These are phyloP conservation scores for Amphimallon solstitiale DNA, from an alignment of 2,888 invertebrate genomes.

Conservation along the genomic window DNA sequence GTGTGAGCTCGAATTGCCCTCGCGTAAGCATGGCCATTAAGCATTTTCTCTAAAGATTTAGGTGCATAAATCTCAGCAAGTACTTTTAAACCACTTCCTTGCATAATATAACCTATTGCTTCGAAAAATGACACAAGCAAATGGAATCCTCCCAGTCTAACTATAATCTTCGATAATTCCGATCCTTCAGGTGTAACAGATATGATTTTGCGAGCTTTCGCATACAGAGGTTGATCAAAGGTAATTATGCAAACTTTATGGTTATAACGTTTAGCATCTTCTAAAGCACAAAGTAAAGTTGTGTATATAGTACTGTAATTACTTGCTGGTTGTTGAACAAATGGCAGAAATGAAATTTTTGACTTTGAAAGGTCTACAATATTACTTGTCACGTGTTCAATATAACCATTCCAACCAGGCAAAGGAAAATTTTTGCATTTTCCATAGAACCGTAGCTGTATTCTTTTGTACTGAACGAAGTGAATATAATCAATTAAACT, in stretches of 20 bases:
- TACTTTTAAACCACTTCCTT: slow-evolving; percentile 56
- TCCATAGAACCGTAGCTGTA: slow-evolving; percentile 53
- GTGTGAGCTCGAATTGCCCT: slow-evolving; percentile 32
- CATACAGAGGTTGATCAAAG: slow-evolving; percentile 49
- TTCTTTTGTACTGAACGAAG: too few relatives aligned
- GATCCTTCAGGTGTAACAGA: too few relatives aligned
- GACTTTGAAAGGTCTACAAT: too few relatives aligned
- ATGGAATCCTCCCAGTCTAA: slow-evolving; percentile 53
- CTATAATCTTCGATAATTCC: slow-evolving; percentile 52
- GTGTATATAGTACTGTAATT: slow-evolving; percentile 39
- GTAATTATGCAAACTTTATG: slow-evolving; percentile 48
- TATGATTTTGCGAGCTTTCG: slow-evolving; percentile 37
- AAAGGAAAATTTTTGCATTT: slow-evolving; percentile 46
- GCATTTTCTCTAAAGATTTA: slow-evolving; percentile 50
- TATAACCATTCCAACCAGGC: slow-evolving; percentile 52
- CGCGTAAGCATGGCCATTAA: slow-evolving; percentile 43
- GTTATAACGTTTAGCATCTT: slow-evolving; percentile 32
- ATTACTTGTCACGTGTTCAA: slow-evolving; percentile 34
- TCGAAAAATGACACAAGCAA: slow-evolving; percentile 56
- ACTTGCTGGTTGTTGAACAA: slow-evolving; percentile 41
- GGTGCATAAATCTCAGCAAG: slow-evolving; percentile 43
- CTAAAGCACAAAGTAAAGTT: slow-evolving; percentile 40
- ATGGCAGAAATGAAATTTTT: slow-evolving; percentile 27
- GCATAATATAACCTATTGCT: slow-evolving; percentile 57
- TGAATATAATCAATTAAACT: too few relatives aligned